Base-by-base conservation (phyloP, 2,888 invertebrate genomes). In the Galeruca laticollis region DNA sequence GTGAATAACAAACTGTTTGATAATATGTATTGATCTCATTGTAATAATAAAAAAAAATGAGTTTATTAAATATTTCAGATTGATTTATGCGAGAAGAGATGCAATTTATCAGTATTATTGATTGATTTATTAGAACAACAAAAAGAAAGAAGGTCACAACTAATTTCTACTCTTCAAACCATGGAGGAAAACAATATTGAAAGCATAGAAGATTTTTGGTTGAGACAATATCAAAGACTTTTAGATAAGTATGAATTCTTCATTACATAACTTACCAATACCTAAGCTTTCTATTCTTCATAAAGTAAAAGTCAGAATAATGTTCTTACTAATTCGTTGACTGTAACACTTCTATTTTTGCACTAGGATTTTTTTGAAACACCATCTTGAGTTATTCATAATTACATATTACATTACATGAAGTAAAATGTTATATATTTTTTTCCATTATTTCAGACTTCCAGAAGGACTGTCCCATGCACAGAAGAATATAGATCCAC, bases 151-250 rank as follows among this genome's bases (percentile, higher is more conserved):
- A 88, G 91, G 75, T 85, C 88, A 69, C 90, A 93, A 81, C 85
- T 94, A 60, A 84, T 92, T 69, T 88, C 90, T 15, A 92, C 92
- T 0, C 85, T 94, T 79, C 88, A 89, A 78, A 91, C 90, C 80
- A 92, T 95, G 88, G 95, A 96, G 84, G 83, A 86, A 59, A 86
- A 76, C 75, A 86, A 87, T 75, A 87, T 85, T 70, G 86, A 86
- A 75, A 85, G 83, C 60, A 84, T 86, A 1, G 86, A 88, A 76
- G 90, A 91, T 80, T 93, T 92, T 83, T 93, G 93, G 93, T 85
- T 94, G 73, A 88, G 89, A 80, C 95, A 95, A 84, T 96, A 95
- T 84, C 96, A 96, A 84, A 89, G 91, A 75, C 85, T 96, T 52
- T 87, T 96, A 82, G 94, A 95, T 82, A 89, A 83, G 84, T 85